A percentile compares a stretch with the other conserved stretches of the same genome.
Evolutionary conservation across 2,113 vertebrate genomes (phyloP).

Genomic region (Pipra filicauda): DNA sequence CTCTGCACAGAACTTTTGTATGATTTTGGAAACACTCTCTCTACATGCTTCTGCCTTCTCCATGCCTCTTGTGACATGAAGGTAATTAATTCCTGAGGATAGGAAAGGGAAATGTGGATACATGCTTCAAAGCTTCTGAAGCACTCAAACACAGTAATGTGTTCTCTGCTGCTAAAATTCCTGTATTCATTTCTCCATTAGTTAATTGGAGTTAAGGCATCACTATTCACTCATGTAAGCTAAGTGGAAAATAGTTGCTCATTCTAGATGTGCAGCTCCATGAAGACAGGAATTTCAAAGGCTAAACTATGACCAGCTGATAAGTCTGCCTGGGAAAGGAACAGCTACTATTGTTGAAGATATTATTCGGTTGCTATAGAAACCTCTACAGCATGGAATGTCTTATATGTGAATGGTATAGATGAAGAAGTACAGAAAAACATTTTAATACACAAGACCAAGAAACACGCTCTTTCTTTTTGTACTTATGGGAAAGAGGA

Average conservation of each 20-base stretch:
- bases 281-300: background rate
- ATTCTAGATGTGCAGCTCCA: background rate
- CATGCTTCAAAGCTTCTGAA: background rate
- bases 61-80: background rate
- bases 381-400: background rate
- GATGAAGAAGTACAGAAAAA: background rate
- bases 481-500: background rate
- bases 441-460: background rate
- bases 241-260: background rate
- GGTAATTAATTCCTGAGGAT: background rate
- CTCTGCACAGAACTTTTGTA: background rate
- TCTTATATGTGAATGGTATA: background rate
- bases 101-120: background rate
- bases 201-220: background rate
- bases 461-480: background rate
- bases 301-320: background rate
- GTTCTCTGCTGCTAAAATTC: background rate
- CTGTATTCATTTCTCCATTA: background rate
- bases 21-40: background rate
- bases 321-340: slow-evolving; percentile 18
- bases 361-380: slow-evolving; percentile 47
- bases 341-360: background rate
- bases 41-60: background rate
- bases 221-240: background rate
- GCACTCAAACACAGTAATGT: background rate